Evolutionary conservation across 2,888 invertebrate genomes (phyloP), one percentile per base, ranked within the genome.

Genomic region (Hirtodrosophila trivittata): DNA sequence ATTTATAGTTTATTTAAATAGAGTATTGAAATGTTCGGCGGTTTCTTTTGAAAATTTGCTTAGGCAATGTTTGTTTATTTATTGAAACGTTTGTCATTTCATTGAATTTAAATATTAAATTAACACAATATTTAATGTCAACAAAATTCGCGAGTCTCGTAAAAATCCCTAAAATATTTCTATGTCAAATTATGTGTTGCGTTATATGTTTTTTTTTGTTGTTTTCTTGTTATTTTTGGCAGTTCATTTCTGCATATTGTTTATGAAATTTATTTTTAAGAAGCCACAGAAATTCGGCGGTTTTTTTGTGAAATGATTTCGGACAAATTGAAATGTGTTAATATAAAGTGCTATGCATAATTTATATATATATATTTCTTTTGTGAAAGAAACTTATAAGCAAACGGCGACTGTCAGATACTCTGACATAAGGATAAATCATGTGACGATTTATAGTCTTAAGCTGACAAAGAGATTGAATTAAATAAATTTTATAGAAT

Each of bases 311-410:
- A 55, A 50, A 65, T 46, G 37, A 58, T 47, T 62, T 70, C 46
- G 39, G 82, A 85, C 81, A 85, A 81, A 81, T 81, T 81, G 83
- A 85, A 85, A 81, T 81, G 83, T 85, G 70, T 82, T 85, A 73
- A 82, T 77, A 66, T 39, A 16, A 66, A 60, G 59, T 58, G 58
- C 16, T 60, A 49, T 63, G 63, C 50, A 82, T 82, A 70, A 75
- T 66, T 82, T 68, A 75, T 57, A 41, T 21, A 47, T 30, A 41
- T 37, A 26, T 52, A 63, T 55, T 42, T 35, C 3, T 21, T 21
- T 21, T 3, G 5, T 21, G 5, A 21, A 21, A 21, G 18, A 21
- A 2, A 21, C n/a, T n/a, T n/a, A n/a, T n/a, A n/a, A n/a, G n/a
- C n/a, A n/a, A n/a, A n/a, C n/a, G n/a, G n/a, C n/a, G 18, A 21